Percentiles rank a stretch among this genome's conserved stretches.
phyloP scores from a whole-genome alignment of 37 sponge, comb jelly and placozoan genomes.

The Chondrosia reniformis region DNA sequence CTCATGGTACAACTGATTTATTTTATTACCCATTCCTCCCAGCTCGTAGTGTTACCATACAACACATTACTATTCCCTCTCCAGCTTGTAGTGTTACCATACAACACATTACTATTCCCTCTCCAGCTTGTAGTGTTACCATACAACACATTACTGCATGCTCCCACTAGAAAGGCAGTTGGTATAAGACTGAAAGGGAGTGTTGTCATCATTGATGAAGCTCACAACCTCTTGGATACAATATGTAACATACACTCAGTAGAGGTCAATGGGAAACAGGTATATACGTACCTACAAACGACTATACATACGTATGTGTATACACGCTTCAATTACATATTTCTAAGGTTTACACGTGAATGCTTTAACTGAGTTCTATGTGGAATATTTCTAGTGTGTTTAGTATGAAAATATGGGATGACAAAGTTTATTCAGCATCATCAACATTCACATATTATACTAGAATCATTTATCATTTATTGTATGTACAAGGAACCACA shows the following conservation, averaged over 20 bases:
- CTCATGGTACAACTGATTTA: no score
- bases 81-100: no score
- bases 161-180: constrained; percentile 72
- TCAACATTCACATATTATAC: not conserved
- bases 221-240: constrained; percentile 97
- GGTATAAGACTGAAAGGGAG: constrained; percentile 81
- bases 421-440: not conserved
- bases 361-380: not conserved
- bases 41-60: no score
- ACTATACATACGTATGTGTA: no score
- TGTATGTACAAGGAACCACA: no score
- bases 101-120: no score
- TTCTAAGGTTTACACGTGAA: no score
- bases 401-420: not conserved
- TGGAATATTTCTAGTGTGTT: not conserved
- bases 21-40: no score
- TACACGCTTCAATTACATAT: no score
- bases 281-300: no score
- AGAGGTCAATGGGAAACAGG: constrained; percentile 72
- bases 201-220: constrained; percentile 97
- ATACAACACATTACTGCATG: constrained; percentile 91
- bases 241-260: constrained; percentile 82
- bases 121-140: constrained; percentile 85
- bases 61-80: no score
- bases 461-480: not conserved